Evolutionary conservation across 2,797 vertebrate genomes (phyloP), one percentile per base, ranked within the genome.

Genomic region (Lepus oiostolus): DNA sequence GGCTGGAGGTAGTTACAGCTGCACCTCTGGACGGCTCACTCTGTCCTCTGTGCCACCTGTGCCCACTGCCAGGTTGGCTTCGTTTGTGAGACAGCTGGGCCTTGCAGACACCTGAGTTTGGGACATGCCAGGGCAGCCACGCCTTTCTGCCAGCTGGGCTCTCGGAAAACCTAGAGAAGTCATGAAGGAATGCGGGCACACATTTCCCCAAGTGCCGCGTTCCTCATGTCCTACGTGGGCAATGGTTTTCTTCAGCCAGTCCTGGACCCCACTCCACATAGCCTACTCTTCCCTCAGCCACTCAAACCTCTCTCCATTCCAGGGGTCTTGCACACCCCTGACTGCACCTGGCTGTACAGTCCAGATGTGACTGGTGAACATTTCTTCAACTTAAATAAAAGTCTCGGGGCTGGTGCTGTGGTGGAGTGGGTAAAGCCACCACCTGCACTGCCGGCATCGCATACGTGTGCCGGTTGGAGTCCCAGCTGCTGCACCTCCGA

Each of bases 371-470:
- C 0, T 74, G 38, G 35, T 58, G 85, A 90, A 38, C 50, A 95
- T 62, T 93, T 91, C 81, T 81, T 94, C 87, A 81, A 83, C 96
- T 95, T 89, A 93, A 94, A 1, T 95, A 85, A 76, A 96, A 93
- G 60, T 47, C 30, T 35, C 8, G 8, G 42, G 42, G 42, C 42
- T 47, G 42, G 42, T 47, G 42, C 42, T 47, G 42, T 47, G 42
- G 42, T 47, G 42, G 42, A 47, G 42, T 47, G 42, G 42, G 42
- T 47, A 47, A 47, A 47, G 42, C 42, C 8, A 8, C 42, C 42
- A 47, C 42, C 42, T 47, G 42, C 42, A 47, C 7, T 47, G 42
- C 42, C 42, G 42, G 8, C 42, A 47, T 47, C 42, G 8, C 42
- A 47, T 47, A 47, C 7, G 8, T 9, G 42, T 8, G 1, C 42